Conservation (phyloP, 2,113 vertebrate genomes). For the Serilophus lunatus region DNA sequence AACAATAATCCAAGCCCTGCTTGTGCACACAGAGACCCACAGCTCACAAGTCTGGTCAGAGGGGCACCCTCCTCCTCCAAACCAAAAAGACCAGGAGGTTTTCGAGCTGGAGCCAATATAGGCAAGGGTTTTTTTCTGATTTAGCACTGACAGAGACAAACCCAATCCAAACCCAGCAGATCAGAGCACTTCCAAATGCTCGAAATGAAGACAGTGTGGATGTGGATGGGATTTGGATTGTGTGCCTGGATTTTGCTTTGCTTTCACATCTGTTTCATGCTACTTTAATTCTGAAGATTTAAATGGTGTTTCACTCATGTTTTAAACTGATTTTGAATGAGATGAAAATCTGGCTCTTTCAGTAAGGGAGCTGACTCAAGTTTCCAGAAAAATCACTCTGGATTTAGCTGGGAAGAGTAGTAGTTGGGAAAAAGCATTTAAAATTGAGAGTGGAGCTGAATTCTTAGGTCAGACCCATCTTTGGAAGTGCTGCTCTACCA, state of each 20-base stretch:
- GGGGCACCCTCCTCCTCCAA: background rate
- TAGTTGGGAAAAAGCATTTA: background rate
- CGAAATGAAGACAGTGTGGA: background rate
- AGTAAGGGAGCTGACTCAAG: background rate
- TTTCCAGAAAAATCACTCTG: background rate
- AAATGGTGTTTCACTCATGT: background rate
- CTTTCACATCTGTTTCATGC: background rate
- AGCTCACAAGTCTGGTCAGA: background rate
- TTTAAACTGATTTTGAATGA: background rate
- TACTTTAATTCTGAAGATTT: background rate
- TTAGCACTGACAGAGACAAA: background rate
- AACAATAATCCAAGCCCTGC: background rate
- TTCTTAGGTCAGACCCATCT: background rate
- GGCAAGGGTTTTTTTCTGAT: background rate
- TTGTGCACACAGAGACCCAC: background rate
- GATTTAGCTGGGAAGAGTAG: background rate
- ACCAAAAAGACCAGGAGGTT: background rate
- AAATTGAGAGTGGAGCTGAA: background rate
- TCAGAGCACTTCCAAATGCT: background rate
- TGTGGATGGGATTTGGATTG: background rate
- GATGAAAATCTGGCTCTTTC: background rate
- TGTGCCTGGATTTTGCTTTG: background rate
- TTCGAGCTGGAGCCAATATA: background rate
- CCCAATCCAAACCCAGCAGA: background rate
- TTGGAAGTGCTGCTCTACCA: background rate